Evolutionary conservation across 1,140 invertebrate species (phyloP).

Genomic region (Eufriesea mexicana): DNA sequence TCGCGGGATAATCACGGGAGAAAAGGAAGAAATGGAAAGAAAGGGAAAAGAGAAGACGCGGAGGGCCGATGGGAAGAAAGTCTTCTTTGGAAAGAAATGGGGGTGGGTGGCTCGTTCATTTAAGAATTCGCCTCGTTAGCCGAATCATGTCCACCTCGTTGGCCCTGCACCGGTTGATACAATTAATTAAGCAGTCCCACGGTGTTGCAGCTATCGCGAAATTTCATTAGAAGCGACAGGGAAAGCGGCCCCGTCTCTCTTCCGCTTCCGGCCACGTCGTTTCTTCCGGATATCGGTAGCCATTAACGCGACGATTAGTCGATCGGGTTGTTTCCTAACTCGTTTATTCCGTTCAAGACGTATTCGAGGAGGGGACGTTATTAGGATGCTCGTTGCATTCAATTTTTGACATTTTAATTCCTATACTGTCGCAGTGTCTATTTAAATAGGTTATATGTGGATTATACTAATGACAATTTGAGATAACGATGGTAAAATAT

Average conservation of each 20-base stretch:
- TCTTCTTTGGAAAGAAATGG: neutral
- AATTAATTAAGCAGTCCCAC: conserved; percentile 79
- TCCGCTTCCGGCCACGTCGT: conserved; percentile 60
- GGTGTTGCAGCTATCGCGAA: conserved; percentile 62
- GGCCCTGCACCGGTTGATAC: conserved; percentile 75
- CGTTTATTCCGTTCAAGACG: neutral
- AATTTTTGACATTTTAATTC: too few relatives aligned
- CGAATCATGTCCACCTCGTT: conserved; percentile 77
- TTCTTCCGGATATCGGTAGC: conserved; percentile 80
- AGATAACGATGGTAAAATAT: too few relatives aligned
- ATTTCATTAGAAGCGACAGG: conserved; percentile 73
- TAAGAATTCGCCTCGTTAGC: conserved; percentile 82
- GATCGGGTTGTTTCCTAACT: neutral
- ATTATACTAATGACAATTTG: too few relatives aligned
- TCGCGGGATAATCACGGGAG: conserved; percentile 35
- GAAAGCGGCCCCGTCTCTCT: conserved; percentile 44
- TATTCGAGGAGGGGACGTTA: too few relatives aligned
- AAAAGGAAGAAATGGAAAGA: neutral
- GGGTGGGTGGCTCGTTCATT: conserved; percentile 72
- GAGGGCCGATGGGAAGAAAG: conserved; percentile 40
- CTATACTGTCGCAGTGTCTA: too few relatives aligned
- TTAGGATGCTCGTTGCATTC: too few relatives aligned
- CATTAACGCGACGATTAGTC: conserved; percentile 66
- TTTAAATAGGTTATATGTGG: too few relatives aligned
- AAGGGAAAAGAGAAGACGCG: conserved; percentile 2